Percentiles rank a stretch among this genome's conserved stretches.
These are phyloP conservation scores for Barypeithes pellucidus DNA, from an alignment of 2,888 invertebrate species.

Conservation along the genomic window DNA sequence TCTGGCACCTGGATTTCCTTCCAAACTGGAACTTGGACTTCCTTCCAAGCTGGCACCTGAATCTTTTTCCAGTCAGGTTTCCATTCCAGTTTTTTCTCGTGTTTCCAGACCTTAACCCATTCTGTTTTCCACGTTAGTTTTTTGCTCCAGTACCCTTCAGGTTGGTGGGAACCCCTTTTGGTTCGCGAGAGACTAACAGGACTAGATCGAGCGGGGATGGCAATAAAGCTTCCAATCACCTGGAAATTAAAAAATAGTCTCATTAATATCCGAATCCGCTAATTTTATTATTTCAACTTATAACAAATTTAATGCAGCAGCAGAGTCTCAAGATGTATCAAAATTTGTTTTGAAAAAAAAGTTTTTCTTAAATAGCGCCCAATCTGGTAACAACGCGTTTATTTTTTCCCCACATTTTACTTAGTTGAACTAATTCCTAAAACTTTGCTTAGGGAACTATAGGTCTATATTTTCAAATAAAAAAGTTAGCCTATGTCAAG, in stretches of 20 bases:
- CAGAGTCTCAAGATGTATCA: too few relatives aligned
- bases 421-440: too few relatives aligned
- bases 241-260: slow-evolving; percentile 63
- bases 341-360: too few relatives aligned
- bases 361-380: too few relatives aligned
- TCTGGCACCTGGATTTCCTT: slow-evolving; percentile 85
- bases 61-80: slow-evolving; percentile 83
- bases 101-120: slow-evolving; percentile 85
- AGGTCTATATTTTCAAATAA: too few relatives aligned
- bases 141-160: slow-evolving; percentile 85
- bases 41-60: slow-evolving; percentile 78
- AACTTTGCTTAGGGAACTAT: too few relatives aligned
- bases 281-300: too few relatives aligned
- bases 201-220: slow-evolving; percentile 69
- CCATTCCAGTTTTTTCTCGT: slow-evolving; percentile 82
- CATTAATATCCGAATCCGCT: neutral
- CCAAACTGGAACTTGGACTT: slow-evolving; percentile 84
- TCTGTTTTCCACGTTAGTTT: slow-evolving; percentile 89
- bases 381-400: too few relatives aligned
- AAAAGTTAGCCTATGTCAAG: too few relatives aligned
- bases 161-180: slow-evolving; percentile 76
- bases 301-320: too few relatives aligned
- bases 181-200: slow-evolving; percentile 72
- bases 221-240: slow-evolving; percentile 75
- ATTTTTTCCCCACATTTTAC: too few relatives aligned